Evolutionary conservation across 2,113 vertebrate species (phyloP).

Genomic region (Elachura formosa): DNA sequence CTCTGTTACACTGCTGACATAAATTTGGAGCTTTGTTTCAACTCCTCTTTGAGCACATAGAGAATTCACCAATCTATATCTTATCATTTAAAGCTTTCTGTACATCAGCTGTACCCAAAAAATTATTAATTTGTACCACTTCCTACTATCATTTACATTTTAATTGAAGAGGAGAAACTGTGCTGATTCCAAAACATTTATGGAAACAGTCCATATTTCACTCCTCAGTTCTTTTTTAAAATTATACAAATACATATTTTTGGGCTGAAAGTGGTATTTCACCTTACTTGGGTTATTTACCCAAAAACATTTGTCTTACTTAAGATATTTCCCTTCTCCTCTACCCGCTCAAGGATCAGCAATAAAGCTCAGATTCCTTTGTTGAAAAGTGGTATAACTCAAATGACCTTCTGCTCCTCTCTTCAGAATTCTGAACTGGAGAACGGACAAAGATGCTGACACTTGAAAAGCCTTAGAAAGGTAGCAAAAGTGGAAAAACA

Average conservation of each 20-base stretch:
- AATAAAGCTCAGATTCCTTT: neutral
- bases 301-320: neutral
- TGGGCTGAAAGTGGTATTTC: neutral
- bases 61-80: neutral
- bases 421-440: slow-evolving; percentile 10
- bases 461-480: slow-evolving; percentile 2
- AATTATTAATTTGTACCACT: neutral
- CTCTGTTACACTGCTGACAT: neutral
- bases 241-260: neutral
- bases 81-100: neutral
- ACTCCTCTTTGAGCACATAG: neutral
- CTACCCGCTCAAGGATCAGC: neutral
- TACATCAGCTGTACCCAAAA: neutral
- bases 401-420: neutral
- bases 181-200: neutral
- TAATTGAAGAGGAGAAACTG: neutral
- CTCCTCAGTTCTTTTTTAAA: neutral
- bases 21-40: neutral
- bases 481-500: neutral
- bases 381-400: slow-evolving; percentile 15
- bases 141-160: neutral
- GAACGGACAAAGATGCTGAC: slow-evolving; percentile 46
- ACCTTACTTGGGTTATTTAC: neutral
- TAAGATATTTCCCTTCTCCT: neutral
- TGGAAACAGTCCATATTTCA: neutral